Percentiles rank a stretch among this genome's conserved stretches.
Conservation (phyloP, 2,797 vertebrate species). For the Poliocrania exsul region DNA sequence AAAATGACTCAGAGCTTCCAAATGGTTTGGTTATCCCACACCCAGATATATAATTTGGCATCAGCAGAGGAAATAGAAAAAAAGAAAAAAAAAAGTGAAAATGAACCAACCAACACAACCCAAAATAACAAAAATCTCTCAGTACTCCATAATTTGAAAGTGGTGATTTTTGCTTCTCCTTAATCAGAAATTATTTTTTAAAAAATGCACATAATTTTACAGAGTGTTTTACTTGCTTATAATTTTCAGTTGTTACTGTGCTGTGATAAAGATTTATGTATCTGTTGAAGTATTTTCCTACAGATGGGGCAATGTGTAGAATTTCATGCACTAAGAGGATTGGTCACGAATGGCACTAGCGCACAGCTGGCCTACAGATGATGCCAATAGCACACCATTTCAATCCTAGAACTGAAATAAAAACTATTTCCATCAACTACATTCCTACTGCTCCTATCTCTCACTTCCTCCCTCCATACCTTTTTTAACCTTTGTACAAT, state of each 20-base stretch:
- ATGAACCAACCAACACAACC: accelerated
- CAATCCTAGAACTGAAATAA: background rate
- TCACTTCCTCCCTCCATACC: background rate
- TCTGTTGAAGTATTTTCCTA: background rate
- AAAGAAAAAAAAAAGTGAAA: background rate
- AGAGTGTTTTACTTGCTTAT: background rate
- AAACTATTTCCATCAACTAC: background rate
- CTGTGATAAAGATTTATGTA: background rate
- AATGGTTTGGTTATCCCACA: conserved; percentile 1
- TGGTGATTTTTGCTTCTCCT: background rate
- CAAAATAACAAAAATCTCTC: accelerated
- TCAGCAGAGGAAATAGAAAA: background rate
- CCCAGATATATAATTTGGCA: background rate
- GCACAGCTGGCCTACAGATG: background rate
- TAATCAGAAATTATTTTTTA: background rate
- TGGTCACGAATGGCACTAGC: background rate
- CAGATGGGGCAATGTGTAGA: background rate
- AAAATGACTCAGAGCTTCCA: background rate
- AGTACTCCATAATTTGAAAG: background rate
- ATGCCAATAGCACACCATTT: background rate
- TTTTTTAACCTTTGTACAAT: conserved; percentile 32
- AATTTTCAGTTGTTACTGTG: background rate
- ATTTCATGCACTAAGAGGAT: background rate
- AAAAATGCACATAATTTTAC: background rate
- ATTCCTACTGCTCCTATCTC: background rate